Conservation (phyloP, 2,113 vertebrate species). For the Burhinus bistriatus region DNA sequence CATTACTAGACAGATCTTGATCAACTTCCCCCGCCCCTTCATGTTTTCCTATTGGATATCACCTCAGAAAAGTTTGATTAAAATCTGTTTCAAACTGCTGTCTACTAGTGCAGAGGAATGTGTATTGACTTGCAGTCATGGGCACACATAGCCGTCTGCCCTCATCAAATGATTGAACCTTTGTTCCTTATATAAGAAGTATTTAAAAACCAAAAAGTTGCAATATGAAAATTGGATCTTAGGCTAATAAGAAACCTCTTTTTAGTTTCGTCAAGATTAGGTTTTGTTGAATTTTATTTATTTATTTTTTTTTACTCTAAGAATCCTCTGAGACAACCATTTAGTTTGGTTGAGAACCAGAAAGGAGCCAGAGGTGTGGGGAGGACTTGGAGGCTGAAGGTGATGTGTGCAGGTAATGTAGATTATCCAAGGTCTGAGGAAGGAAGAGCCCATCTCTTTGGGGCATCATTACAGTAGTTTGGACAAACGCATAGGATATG, state of each 20-base stretch:
- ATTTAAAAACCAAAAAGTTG: neutral
- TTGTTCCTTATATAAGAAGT: neutral
- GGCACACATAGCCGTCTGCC: neutral
- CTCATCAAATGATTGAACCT: neutral
- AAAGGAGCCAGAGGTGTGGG: neutral
- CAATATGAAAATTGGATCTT: neutral
- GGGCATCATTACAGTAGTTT: neutral
- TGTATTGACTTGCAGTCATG: neutral
- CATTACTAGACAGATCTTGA: neutral
- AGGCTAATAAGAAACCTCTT: neutral
- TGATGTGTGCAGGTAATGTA: neutral
- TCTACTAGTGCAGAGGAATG: neutral
- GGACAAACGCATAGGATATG: neutral
- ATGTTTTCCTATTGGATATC: neutral
- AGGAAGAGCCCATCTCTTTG: neutral
- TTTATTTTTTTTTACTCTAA: neutral
- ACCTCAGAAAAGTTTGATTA: neutral
- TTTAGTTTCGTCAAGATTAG: neutral
- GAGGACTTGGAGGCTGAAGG: neutral
- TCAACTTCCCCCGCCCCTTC: neutral
- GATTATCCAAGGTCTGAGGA: neutral
- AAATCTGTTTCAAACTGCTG: neutral
- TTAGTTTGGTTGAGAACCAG: neutral
- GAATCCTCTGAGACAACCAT: neutral
- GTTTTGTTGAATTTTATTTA: too few species aligned